Evolutionary conservation across 2,113 vertebrate species (phyloP), one percentile per base, ranked within the genome.

Genomic region (Forbesichthys agassizii): DNA sequence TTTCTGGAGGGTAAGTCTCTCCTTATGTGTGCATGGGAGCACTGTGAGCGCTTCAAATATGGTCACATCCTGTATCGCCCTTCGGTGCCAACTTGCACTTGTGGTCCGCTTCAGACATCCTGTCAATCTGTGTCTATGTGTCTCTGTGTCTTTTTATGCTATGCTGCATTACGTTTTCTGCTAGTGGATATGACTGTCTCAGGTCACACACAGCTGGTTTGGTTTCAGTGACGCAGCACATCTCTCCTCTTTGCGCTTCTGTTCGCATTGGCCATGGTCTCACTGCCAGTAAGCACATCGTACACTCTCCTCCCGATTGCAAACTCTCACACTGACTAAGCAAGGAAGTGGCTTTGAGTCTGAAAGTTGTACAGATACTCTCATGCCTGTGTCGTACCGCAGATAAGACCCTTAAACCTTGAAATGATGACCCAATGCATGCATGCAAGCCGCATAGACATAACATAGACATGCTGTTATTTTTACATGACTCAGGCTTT

Each of bases 1-100:
- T 69, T 97, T 98, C 74, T 98, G 96, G 96, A 93, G 96, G 95
- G 96, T 98, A 90, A 96, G 96, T 70, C 33, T 14, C 8, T 71
- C 10, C 64, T 36, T 71, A 68, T 74, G 16, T 69, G n/a, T 70
- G 10, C 20, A n/a, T 48, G 47, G 13, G 10, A 33, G 55, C 66
- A 48, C 33, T 61, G 59, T 42, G 59, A 16, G 36, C 12, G 58
- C 71, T 60, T 83, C 46, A 83, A 62, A 69, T 68, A 18, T 9
- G 16, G 77, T 82, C 61, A 85, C 84, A 83, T 87, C 82, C 79
- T 87, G 83, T 79, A 56, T 61, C 70, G 79, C 68, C 65, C 61
- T 61, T 61, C 75, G 64, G 72, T 62, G 13, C 33, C 0, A 27
- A 59, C 69, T 60, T 68, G 77, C 78, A 69, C 46, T 54, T 87